These are phyloP conservation scores for Synergus itoensis DNA, from an alignment of 2,888 invertebrate species.

Conservation along the genomic window DNA sequence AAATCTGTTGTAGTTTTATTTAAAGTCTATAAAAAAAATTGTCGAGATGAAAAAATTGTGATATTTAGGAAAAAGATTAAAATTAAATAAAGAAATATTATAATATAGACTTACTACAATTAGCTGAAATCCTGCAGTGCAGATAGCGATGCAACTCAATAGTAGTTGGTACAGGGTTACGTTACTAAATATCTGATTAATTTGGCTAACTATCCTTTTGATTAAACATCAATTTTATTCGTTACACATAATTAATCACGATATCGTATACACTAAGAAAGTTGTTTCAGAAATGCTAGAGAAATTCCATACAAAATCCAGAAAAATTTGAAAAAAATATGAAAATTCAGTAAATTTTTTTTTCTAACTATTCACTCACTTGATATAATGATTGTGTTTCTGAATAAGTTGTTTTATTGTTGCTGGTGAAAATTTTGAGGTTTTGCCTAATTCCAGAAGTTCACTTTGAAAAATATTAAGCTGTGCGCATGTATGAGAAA, in stretches of 20 bases:
- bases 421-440: not conserved
- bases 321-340: too few relatives aligned
- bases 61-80: not conserved
- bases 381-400: not conserved
- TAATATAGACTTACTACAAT: not conserved
- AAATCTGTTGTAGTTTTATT: not conserved
- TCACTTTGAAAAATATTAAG: not conserved
- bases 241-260: too few relatives aligned
- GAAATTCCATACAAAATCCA: too few relatives aligned
- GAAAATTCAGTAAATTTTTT: not conserved
- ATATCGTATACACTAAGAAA: not conserved
- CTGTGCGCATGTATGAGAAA: conserved; percentile 2
- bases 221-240: not conserved
- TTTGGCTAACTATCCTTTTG: not conserved
- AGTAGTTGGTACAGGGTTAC: not conserved
- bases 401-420: not conserved
- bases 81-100: too few relatives aligned
- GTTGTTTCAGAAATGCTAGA: not conserved
- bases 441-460: not conserved
- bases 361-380: not conserved
- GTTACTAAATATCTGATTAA: not conserved
- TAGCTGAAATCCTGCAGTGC: conserved; percentile 3
- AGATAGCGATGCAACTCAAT: not conserved
- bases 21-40: not conserved
- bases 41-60: not conserved